Evolutionary conservation across 1,140 invertebrate genomes (phyloP).

Genomic region (Neotoxoptera formosana): DNA sequence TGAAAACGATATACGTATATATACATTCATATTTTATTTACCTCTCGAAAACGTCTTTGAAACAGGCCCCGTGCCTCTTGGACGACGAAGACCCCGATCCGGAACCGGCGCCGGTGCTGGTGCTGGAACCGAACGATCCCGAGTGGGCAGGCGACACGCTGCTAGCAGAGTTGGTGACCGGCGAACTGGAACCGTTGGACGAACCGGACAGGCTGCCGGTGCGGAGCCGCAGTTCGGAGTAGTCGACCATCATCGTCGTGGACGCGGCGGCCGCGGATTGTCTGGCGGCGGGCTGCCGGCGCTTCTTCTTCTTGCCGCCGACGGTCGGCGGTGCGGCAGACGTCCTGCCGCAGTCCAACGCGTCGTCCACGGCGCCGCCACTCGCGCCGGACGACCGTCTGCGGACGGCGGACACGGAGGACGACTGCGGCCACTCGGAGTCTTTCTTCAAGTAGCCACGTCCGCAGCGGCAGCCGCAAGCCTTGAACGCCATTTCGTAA

Average conservation of each 20-base stretch:
- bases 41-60: constrained; percentile 84
- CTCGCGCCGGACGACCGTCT: constrained; percentile 65
- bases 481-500: constrained; percentile 91
- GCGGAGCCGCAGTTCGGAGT: constrained; percentile 63
- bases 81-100: constrained; percentile 66
- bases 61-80: constrained; percentile 59
- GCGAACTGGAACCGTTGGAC: constrained; percentile 66
- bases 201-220: constrained; percentile 73
- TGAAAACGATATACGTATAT: neutral
- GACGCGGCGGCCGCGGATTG: constrained; percentile 68
- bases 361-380: constrained; percentile 65
- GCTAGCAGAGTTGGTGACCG: constrained; percentile 70
- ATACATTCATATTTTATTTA: constrained; percentile 65
- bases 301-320: constrained; percentile 76
- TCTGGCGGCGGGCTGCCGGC: constrained; percentile 68
- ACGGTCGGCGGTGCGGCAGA: constrained; percentile 60
- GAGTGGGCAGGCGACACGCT: constrained; percentile 75
- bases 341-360: neutral
- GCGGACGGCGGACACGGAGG: constrained; percentile 65
- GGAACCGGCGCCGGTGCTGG: constrained; percentile 69
- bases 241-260: constrained; percentile 61
- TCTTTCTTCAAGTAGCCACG: constrained; percentile 93
- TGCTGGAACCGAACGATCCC: constrained; percentile 71
- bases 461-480: constrained; percentile 86
- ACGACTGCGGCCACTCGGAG: constrained; percentile 78